Evolutionary conservation across 2,113 vertebrate species (phyloP).

Genomic region (Ardeotis arabs): DNA sequence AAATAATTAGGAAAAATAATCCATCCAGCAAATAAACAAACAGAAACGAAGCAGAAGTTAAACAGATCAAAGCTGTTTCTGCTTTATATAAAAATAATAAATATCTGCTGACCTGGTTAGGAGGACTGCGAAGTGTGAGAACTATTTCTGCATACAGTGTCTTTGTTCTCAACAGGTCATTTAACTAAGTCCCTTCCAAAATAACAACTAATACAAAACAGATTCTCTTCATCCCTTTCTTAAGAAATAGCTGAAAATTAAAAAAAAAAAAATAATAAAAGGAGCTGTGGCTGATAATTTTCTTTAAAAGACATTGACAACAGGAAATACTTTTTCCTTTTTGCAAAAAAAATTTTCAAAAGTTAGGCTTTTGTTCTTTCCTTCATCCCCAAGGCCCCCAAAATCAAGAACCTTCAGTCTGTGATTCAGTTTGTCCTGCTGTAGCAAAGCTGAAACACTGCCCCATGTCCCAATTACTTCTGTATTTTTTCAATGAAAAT

Average conservation of each 20-base stretch:
- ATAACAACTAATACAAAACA: not conserved
- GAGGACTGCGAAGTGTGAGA: not conserved
- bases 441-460: not conserved
- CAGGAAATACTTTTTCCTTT: not conserved
- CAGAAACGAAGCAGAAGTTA: not conserved
- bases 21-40: not conserved
- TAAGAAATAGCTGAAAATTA: not conserved
- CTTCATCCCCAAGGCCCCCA: not conserved
- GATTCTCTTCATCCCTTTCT: not conserved
- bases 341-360: not conserved
- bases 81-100: not conserved
- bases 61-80: not conserved
- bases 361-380: not conserved
- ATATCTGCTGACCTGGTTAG: not conserved
- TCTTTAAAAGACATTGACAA: not conserved
- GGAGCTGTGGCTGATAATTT: not conserved
- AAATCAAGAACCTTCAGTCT: not conserved
- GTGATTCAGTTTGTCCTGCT: not conserved
- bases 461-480: not conserved
- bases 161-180: not conserved
- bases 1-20: not conserved
- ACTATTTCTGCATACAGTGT: not conserved
- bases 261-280: too few species aligned
- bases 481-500: not conserved
- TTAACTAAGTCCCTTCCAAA: not conserved